Percentiles rank a stretch among this genome's conserved stretches.
Conservation (phyloP, 1,140 invertebrate species). For the Theocolax elegans region DNA sequence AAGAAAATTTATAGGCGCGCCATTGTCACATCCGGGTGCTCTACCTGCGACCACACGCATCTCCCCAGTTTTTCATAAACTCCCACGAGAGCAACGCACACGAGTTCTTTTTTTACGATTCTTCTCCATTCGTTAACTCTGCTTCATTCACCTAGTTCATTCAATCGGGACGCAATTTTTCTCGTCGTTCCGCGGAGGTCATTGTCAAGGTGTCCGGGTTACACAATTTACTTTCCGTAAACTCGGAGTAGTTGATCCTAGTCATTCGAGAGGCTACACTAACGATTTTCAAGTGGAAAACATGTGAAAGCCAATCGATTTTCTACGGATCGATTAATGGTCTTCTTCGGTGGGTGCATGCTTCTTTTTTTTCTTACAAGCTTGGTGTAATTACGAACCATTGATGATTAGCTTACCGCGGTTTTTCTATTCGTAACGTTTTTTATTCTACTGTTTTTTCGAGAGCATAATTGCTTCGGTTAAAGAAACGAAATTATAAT, state of each 20-base stretch:
- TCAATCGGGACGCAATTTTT: slow-evolving; percentile 15
- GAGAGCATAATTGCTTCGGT: too few relatives aligned
- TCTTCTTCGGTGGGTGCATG: too few relatives aligned
- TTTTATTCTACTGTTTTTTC: too few relatives aligned
- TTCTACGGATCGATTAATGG: too few relatives aligned
- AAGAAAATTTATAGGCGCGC: slow-evolving; percentile 23
- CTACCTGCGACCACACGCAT: slow-evolving; percentile 35
- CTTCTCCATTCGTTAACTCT: not conserved
- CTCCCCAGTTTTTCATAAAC: slow-evolving; percentile 20
- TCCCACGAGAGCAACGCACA: slow-evolving; percentile 10
- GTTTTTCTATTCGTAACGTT: too few relatives aligned
- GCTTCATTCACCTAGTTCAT: slow-evolving; percentile 20
- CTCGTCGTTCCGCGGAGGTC: not conserved
- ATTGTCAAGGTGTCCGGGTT: not conserved
- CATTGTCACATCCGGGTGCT: slow-evolving; percentile 1
- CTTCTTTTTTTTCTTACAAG: too few relatives aligned
- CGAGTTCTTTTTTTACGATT: slow-evolving; percentile 4
- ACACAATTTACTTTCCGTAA: slow-evolving; percentile 5
- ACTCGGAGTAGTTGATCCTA: not conserved
- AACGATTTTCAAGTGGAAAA: slow-evolving; percentile 17
- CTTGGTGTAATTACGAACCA: too few relatives aligned
- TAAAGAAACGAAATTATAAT: too few relatives aligned
- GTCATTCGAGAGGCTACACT: not conserved
- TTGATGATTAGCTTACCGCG: too few relatives aligned
- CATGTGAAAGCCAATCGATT: slow-evolving; percentile 8